Conservation (phyloP, 2,888 invertebrate species). For the Melinaea menophilus region DNA sequence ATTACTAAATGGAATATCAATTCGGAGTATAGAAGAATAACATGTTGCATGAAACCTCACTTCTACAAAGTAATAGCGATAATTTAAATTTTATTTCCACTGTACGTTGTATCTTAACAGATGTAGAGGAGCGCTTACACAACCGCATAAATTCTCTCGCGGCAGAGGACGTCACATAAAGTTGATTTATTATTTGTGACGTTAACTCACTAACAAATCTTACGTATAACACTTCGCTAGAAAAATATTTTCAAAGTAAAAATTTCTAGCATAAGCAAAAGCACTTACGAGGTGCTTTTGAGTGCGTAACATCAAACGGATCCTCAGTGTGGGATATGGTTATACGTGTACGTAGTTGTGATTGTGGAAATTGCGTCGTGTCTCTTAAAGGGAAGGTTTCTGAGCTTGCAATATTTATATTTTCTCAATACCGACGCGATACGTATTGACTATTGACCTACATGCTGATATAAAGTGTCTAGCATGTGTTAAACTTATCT, state of each 20-base stretch:
- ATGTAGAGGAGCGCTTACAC: conserved; percentile 50
- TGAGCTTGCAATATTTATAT: conserved; percentile 5
- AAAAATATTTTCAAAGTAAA: conserved; percentile 37
- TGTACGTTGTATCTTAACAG: conserved; percentile 30
- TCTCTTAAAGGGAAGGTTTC: conserved; percentile 4
- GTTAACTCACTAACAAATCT: conserved; percentile 64
- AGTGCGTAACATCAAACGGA: conserved; percentile 33
- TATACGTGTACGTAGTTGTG: conserved; percentile 14
- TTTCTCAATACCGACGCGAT: neutral
- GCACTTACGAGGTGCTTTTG: conserved; percentile 27
- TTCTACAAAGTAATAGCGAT: conserved; percentile 12
- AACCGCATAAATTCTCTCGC: conserved; percentile 66
- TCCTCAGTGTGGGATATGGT: conserved; percentile 16
- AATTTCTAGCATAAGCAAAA: conserved; percentile 23
- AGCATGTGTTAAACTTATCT: too few species aligned
- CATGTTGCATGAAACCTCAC: too few species aligned
- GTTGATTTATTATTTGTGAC: conserved; percentile 72
- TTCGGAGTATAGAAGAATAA: too few species aligned
- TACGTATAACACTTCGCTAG: conserved; percentile 44
- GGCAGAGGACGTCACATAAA: conserved; percentile 72
- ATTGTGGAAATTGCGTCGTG: conserved; percentile 18
- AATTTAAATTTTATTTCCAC: conserved; percentile 29
- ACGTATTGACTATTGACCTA: neutral
- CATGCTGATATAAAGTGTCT: neutral
- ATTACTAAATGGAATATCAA: too few species aligned